Evolutionary conservation across 1,140 invertebrate species (phyloP).

Genomic region (Polypedilum pembai): DNA sequence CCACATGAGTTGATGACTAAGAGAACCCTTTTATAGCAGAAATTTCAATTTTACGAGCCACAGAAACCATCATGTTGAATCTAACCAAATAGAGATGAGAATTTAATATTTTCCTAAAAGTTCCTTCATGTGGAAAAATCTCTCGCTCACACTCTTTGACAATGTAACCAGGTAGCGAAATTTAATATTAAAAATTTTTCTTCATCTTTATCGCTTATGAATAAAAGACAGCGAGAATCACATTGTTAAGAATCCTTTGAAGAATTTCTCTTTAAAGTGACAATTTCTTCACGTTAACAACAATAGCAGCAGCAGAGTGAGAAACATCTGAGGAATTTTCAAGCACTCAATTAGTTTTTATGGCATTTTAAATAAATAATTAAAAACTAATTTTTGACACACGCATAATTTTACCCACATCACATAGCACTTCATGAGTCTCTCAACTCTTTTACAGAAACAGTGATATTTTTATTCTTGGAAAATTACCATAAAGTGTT

Average conservation of each 20-base stretch:
- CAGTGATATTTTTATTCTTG: conserved; percentile 1
- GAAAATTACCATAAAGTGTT: conserved; percentile 26
- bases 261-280: not conserved
- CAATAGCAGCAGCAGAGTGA: too few species aligned
- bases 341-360: too few species aligned
- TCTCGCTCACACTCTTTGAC: not conserved
- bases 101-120: not conserved
- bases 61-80: conserved; percentile 9
- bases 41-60: not conserved
- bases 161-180: conserved; percentile 16
- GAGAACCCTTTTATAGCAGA: not conserved
- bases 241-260: not conserved
- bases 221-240: not conserved
- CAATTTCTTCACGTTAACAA: too few species aligned
- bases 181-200: not conserved
- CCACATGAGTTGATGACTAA: not conserved
- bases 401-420: not conserved
- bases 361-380: too few species aligned
- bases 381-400: not conserved
- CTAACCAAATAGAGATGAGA: not conserved
- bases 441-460: conserved; percentile 23
- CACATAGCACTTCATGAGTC: conserved; percentile 19
- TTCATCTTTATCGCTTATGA: not conserved
- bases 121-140: not conserved
- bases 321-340: too few species aligned